These are phyloP conservation scores for Spheniscus humboldti DNA, from an alignment of 2,797 vertebrate species.

Conservation along the genomic window DNA sequence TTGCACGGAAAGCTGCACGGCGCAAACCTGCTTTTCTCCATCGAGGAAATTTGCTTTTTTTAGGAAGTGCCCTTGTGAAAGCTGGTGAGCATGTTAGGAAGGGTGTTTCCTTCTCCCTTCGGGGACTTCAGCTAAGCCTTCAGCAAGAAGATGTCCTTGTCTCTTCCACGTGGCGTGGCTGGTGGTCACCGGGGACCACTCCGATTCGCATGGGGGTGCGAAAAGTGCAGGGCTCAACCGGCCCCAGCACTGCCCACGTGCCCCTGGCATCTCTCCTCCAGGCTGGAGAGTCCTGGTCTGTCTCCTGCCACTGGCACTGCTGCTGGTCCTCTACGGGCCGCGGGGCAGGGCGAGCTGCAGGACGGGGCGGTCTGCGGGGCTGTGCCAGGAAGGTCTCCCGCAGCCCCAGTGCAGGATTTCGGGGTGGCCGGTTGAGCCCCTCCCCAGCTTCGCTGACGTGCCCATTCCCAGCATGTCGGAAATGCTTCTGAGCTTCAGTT, in stretches of 20 bases:
- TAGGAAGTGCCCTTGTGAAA: background rate
- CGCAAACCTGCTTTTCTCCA: rapidly evolving
- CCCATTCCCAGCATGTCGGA: rapidly evolving
- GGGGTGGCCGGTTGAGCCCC: rapidly evolving
- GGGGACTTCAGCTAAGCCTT: background rate
- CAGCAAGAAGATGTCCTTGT: rapidly evolving
- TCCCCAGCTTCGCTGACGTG: rapidly evolving
- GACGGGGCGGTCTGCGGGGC: rapidly evolving
- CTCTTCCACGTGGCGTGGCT: background rate
- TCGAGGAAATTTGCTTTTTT: rapidly evolving
- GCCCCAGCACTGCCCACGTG: rapidly evolving
- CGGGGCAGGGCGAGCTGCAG: background rate
- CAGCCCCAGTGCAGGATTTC: rapidly evolving
- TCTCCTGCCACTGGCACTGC: background rate
- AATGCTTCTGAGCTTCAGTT: background rate
- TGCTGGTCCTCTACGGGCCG: background rate
- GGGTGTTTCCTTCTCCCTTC: background rate
- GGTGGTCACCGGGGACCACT: background rate
- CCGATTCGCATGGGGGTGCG: rapidly evolving
- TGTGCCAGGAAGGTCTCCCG: rapidly evolving
- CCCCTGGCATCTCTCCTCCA: background rate
- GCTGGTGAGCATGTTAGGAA: rapidly evolving
- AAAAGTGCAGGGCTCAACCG: rapidly evolving
- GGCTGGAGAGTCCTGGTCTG: background rate
- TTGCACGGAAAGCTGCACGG: rapidly evolving